Evolutionary conservation across 37 sponge, comb jelly and placozoan genomes (phyloP), one percentile per base, ranked within the genome.

Genomic region (Ephydatia muelleri): DNA sequence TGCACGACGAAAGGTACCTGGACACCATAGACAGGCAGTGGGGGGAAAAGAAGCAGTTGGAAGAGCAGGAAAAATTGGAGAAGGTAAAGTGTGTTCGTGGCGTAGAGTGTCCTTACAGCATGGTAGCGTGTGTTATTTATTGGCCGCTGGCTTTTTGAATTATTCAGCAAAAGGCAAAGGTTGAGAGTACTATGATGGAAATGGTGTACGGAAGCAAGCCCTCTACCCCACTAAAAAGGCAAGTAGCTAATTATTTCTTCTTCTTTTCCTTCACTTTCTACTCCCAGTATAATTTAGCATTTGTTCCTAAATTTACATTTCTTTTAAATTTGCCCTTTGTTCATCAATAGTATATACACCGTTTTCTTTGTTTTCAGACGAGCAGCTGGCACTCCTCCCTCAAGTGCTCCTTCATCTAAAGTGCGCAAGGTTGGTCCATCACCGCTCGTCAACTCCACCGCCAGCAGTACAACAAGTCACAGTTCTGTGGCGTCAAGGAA

Each of bases 171-270:
- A 87, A 88, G 38, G 79, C 38, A 22, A 94, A 91, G 47, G 86
- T 71, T 6, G 89, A 82, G 72, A 87, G 47, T 0, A 88, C 85
- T 1, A 70, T 84, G 66, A 27, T 83, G 73, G 94, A 94, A 74
- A 94, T 90, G 88, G 86, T 69, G 19, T 94, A 88, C 48, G 94
- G 94, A 11, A 91, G 86, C 76, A 79, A 80, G 33, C 89, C 94
- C 6, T 65, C 36, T 9, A 90, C 94, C 9, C 94, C 94, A 14
- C 38, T 73, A 30, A 83, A 82, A 48, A 94, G 83, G 83, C 49
- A 73, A 3, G 22, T 9, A 13, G n/a, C n/a, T n/a, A n/a, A n/a
- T n/a, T n/a, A n/a, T n/a, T n/a, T n/a, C 48, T 26, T 33, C 31
- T 76, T 25, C 31, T 76, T 13, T 13, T 39, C 23, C 12, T 28